phyloP scores from a whole-genome alignment of 2,113 vertebrate genomes.

The Prunella himalayana region DNA sequence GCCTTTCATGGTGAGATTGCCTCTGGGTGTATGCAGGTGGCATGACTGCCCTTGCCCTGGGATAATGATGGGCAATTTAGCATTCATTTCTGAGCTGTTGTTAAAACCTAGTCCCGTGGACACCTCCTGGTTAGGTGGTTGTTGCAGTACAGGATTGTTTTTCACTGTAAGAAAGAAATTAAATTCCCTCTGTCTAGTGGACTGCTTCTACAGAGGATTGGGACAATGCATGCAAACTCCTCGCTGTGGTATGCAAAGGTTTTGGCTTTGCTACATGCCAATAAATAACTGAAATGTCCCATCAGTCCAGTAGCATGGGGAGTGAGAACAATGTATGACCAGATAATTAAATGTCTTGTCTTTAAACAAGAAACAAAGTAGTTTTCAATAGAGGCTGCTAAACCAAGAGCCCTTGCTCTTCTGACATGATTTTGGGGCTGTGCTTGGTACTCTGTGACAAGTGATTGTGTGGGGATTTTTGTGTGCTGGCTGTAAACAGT shows the following conservation, averaged over 20 bases:
- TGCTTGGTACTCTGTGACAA: background rate
- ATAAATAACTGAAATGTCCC: background rate
- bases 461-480: background rate
- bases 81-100: background rate
- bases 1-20: background rate
- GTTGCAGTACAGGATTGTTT: background rate
- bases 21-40: background rate
- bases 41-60: background rate
- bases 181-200: background rate
- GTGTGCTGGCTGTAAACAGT: background rate
- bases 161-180: background rate
- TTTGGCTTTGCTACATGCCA: background rate
- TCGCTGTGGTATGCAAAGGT: background rate
- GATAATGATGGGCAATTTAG: background rate
- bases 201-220: background rate
- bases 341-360: constrained; percentile 11
- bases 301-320: background rate
- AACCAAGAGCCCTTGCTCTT: background rate
- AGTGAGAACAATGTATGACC: background rate
- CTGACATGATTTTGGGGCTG: background rate
- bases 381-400: background rate
- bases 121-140: background rate
- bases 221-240: background rate
- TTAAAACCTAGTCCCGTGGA: background rate
- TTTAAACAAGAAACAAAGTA: background rate